phyloP scores from a whole-genome alignment of 2,888 invertebrate species.

The Diploptera punctata region DNA sequence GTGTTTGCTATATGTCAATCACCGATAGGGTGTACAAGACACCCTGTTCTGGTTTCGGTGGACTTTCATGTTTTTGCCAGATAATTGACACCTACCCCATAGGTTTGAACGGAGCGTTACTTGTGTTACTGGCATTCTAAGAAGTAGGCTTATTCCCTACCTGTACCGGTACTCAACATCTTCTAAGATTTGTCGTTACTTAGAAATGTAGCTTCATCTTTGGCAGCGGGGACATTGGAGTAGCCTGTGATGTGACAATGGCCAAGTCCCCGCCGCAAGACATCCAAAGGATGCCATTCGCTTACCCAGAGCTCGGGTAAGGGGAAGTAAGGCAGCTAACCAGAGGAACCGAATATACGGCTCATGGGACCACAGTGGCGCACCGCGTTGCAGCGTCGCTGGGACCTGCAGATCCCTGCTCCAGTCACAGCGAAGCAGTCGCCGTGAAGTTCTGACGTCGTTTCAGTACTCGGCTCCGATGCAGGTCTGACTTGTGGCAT shows the following conservation, averaged over 20 bases:
- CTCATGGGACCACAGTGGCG: conserved; percentile 1
- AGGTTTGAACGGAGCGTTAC: neutral
- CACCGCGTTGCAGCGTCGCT: conserved; percentile 3
- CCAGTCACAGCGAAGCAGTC: conserved; percentile 70
- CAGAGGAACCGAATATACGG: neutral
- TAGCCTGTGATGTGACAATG: neutral
- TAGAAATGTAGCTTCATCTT: neutral
- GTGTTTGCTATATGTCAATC: neutral
- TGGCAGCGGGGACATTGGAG: neutral
- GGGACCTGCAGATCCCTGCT: conserved; percentile 14
- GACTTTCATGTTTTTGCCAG: neutral
- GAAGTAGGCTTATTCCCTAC: neutral
- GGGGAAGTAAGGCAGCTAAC: neutral
- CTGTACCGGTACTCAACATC: neutral
- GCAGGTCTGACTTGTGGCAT: conserved; percentile 65
- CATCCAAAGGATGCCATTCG: neutral
- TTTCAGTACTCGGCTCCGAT: conserved; percentile 63
- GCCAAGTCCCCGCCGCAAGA: neutral
- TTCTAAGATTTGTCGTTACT: neutral
- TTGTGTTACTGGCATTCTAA: conserved; percentile 14
- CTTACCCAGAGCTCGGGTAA: neutral
- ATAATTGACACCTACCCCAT: neutral
- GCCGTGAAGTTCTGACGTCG: conserved; percentile 65
- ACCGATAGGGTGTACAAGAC: neutral
- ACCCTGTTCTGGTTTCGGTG: neutral